Percentiles rank a stretch among this genome's conserved stretches.
Conservation (phyloP, 2,113 vertebrate species). For the Cyphomyrus discorhynchus region DNA sequence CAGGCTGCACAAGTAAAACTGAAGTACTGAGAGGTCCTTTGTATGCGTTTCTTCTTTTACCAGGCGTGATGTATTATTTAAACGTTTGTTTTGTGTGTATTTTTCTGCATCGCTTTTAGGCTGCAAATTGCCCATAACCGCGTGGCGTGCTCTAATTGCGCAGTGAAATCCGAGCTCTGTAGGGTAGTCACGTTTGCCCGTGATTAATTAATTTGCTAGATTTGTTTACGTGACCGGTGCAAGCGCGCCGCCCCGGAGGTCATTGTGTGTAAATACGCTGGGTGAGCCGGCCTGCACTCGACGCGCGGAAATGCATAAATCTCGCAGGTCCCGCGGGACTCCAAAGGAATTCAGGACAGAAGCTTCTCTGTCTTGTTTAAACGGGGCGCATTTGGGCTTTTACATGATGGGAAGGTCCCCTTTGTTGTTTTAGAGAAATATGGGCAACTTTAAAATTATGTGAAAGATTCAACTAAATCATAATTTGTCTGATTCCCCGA, state of each 20-base stretch:
- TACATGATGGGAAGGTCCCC: neutral
- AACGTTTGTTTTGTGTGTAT: neutral
- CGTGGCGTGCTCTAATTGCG: neutral
- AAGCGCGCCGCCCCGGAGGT: neutral
- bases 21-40: neutral
- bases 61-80: neutral
- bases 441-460: neutral
- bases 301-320: neutral
- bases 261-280: neutral
- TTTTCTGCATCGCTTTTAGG: neutral
- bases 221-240: neutral
- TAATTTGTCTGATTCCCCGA: neutral
- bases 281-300: neutral
- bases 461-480: neutral
- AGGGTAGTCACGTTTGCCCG: neutral
- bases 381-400: neutral
- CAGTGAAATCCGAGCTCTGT: neutral
- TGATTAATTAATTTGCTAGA: conserved; percentile 9
- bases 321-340: neutral
- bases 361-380: neutral
- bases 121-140: neutral
- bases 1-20: neutral
- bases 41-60: neutral
- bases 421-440: neutral
- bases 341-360: neutral